Evolutionary conservation across 2,797 vertebrate species (phyloP).

Genomic region (Enteromius radiatus): DNA sequence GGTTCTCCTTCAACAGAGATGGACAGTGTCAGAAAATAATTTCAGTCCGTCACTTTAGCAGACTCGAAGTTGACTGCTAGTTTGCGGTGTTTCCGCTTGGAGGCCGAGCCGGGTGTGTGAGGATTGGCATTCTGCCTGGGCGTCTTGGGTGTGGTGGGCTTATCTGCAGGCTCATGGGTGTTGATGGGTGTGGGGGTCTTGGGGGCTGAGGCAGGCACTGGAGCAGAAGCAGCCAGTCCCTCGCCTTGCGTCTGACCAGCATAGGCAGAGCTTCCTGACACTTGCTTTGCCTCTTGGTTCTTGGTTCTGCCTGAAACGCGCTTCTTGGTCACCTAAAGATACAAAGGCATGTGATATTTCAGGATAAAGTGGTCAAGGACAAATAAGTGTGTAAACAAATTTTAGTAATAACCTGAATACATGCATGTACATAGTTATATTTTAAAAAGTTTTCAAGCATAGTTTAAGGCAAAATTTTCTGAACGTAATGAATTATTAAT

Average conservation of each 20-base stretch:
- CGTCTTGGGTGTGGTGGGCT: constrained; percentile 70
- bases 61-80: constrained; percentile 94
- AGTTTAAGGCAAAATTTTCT: neutral
- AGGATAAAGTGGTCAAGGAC: neutral
- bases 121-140: constrained; percentile 67
- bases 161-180: constrained; percentile 66
- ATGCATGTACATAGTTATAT: neutral
- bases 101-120: constrained; percentile 83
- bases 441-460: neutral
- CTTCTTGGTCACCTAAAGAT: constrained; percentile 94
- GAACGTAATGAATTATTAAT: neutral
- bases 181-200: constrained; percentile 67
- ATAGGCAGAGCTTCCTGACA: constrained; percentile 74
- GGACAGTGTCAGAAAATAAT: constrained; percentile 26
- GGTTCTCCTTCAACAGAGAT: neutral
- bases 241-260: constrained; percentile 59
- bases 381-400: neutral
- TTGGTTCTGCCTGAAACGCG: constrained; percentile 87
- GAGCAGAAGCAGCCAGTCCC: neutral
- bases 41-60: constrained; percentile 83
- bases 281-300: constrained; percentile 78
- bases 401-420: neutral
- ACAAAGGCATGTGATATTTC: neutral
- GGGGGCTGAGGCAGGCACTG: constrained; percentile 61
- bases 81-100: constrained; percentile 91